phyloP scores from a whole-genome alignment of 2,888 invertebrate genomes.

The Spatulosminthurus flaviceps region DNA sequence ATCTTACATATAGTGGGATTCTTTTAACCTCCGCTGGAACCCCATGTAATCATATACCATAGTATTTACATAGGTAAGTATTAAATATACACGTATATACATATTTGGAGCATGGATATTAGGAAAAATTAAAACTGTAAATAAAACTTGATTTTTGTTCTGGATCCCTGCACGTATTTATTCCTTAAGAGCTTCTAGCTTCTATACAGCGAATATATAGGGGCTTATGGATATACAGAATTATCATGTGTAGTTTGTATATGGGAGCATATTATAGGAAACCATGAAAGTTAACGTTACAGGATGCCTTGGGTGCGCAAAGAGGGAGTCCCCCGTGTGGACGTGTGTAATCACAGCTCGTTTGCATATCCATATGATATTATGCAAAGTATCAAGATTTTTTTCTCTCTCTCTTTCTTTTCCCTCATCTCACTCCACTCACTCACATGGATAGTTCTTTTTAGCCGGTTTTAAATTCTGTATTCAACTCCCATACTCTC shows the following conservation, averaged over 20 bases:
- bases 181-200: too few relatives aligned
- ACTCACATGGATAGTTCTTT: constrained; percentile 36
- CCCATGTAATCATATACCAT: neutral
- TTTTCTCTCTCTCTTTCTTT: constrained; percentile 7
- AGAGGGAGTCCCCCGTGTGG: constrained; percentile 34
- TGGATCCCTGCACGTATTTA: neutral
- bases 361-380: constrained; percentile 40
- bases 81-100: too few relatives aligned
- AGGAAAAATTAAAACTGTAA: constrained; percentile 6
- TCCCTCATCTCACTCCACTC: constrained; percentile 22
- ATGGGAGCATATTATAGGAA: neutral
- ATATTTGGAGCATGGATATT: neutral
- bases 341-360: constrained; percentile 38
- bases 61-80: neutral
- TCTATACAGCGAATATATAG: too few relatives aligned
- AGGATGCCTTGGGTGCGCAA: constrained; percentile 26
- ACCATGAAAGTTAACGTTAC: neutral
- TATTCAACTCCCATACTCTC: constrained; percentile 33
- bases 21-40: neutral
- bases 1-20: too few relatives aligned
- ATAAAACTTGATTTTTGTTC: constrained; percentile 13
- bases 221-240: too few relatives aligned
- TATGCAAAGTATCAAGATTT: constrained; percentile 44
- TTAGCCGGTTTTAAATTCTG: constrained; percentile 31
- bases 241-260: too few relatives aligned